These are phyloP conservation scores for Neotoxoptera formosana DNA, from an alignment of 1,140 invertebrate species.

Conservation along the genomic window DNA sequence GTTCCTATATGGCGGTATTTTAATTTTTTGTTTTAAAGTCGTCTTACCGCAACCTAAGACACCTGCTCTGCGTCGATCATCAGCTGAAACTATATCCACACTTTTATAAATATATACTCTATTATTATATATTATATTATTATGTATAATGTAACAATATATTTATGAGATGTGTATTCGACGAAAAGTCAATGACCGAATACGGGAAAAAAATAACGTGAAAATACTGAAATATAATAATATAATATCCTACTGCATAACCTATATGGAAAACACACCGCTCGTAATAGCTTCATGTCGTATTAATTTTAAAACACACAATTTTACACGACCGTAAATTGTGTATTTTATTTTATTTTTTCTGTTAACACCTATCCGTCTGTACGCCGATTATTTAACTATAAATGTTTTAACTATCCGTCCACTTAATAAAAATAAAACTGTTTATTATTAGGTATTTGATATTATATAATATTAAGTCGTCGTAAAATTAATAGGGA, in stretches of 20 bases:
- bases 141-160: background rate
- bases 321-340: background rate
- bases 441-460: slow-evolving; percentile 2
- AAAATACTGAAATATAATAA: background rate
- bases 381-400: background rate
- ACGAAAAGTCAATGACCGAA: background rate
- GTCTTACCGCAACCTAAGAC: background rate
- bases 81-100: background rate
- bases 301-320: background rate
- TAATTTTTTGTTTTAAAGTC: background rate
- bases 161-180: background rate
- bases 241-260: background rate
- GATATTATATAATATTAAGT: background rate
- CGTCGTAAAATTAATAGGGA: background rate
- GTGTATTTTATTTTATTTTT: background rate
- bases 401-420: background rate
- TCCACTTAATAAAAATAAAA: background rate
- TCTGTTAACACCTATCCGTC: background rate
- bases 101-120: background rate
- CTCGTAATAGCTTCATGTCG: background rate
- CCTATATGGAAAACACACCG: background rate
- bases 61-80: background rate
- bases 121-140: background rate
- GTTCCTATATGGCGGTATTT: background rate
- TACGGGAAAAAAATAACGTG: background rate